Conservation (phyloP, 2,888 invertebrate species). For the Harpalus rufipes region DNA sequence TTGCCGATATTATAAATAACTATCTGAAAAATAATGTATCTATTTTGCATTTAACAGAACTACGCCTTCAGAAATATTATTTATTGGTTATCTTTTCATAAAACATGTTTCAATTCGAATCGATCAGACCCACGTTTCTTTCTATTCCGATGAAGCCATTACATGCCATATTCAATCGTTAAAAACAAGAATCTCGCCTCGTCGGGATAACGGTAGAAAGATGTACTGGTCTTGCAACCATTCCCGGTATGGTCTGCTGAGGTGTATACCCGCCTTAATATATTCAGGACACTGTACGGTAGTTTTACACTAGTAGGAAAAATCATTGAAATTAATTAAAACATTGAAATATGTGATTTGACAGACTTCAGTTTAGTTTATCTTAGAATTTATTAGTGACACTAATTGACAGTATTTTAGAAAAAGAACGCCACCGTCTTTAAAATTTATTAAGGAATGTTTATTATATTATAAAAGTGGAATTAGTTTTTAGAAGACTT, state of each 20-base stretch:
- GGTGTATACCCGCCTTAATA: not conserved
- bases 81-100: not conserved
- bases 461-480: too few relatives aligned
- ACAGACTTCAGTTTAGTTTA: too few relatives aligned
- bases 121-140: slow-evolving; percentile 9
- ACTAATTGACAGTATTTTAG: too few relatives aligned
- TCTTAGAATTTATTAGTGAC: too few relatives aligned
- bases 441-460: too few relatives aligned
- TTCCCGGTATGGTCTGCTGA: slow-evolving; percentile 13
- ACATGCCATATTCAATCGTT: slow-evolving; percentile 19
- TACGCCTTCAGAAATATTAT: not conserved
- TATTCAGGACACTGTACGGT: slow-evolving; percentile 14
- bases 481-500: too few relatives aligned
- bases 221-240: not conserved
- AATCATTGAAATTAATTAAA: not conserved
- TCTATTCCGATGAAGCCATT: slow-evolving; percentile 21
- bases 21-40: not conserved
- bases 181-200: slow-evolving; percentile 24
- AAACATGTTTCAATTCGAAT: not conserved
- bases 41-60: not conserved
- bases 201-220: not conserved
- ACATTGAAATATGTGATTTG: too few relatives aligned
- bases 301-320: not conserved
- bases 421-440: too few relatives aligned
- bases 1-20: not conserved